phyloP scores from a whole-genome alignment of 2,113 vertebrate species.

The Platichthys flesus region DNA sequence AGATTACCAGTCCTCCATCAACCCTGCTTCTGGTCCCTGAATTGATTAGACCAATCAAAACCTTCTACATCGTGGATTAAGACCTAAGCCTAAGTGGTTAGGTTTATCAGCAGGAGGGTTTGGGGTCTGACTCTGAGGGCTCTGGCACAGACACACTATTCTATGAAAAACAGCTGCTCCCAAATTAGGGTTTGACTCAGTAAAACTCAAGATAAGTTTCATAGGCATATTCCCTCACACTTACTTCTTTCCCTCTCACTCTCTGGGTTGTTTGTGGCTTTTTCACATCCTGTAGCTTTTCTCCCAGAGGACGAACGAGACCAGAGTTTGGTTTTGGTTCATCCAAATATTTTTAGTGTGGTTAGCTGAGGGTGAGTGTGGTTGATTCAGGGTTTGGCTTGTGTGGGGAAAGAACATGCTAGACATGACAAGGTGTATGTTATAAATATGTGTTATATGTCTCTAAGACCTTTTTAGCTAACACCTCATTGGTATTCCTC shows the following conservation, averaged over 20 bases:
- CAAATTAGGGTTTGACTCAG: constrained; percentile 17
- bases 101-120: not conserved
- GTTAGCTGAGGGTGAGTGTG: constrained; percentile 16
- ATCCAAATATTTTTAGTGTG: constrained; percentile 24
- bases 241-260: not conserved
- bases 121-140: not conserved
- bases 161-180: constrained; percentile 36
- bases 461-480: not conserved
- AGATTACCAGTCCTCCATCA: not conserved
- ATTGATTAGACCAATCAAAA: constrained; percentile 5
- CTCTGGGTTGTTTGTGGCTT: constrained; percentile 24
- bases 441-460: not conserved
- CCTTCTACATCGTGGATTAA: constrained; percentile 7
- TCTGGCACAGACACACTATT: not conserved
- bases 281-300: constrained; percentile 24
- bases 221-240: constrained; percentile 1
- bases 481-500: not conserved
- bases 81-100: constrained; percentile 9
- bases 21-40: not conserved
- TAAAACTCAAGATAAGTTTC: constrained; percentile 22
- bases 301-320: constrained; percentile 1
- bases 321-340: constrained; percentile 45
- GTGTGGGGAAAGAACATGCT: constrained; percentile 7
- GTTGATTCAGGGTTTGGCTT: constrained; percentile 14
- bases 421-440: constrained; percentile 3